Evolutionary conservation across 1,140 invertebrate genomes (phyloP), one percentile per base, ranked within the genome.

Genomic region (Armadillidium nasatum): DNA sequence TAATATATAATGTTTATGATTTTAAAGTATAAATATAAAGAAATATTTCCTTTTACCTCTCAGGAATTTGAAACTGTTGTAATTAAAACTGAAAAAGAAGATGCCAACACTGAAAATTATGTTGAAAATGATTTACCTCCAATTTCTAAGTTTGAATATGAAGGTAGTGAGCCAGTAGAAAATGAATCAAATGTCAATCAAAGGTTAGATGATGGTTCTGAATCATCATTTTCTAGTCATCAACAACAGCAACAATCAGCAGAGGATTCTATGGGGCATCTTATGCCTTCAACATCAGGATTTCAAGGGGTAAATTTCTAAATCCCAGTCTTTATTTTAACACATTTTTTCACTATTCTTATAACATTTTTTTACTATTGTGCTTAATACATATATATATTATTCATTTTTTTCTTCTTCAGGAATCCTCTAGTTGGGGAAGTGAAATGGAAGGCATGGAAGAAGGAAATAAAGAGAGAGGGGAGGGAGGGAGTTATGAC

Each of bases 261-360:
- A 60, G 50, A 60, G 1, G 50, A 60, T 13, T 60, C 50, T 60
- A 60, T 60, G 50, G 50, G 50, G 11, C 50, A 60, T 60, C 2
- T 60, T 60, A 60, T 60, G 19, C 50, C 50, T 60, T 60, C 50
- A 15, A 60, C 50, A 60, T 60, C 50, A 60, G 19, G 50, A 60
- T 60, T 33, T 33, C 33, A 60, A 15, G 50, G 50, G 19, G 50
- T 60, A 60, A 60, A 7, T 60, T 60, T 60, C 33, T 33, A 3
- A 33, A 33, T 33, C 33, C 6, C n/a, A n/a, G 33, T 33, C 33
- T 33, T 33, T 33, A 6, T 33, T 33, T 33, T 33, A 33, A n/a
- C n/a, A n/a, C n/a, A n/a, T n/a, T n/a, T n/a, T n/a, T n/a, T n/a
- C n/a, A n/a, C n/a, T n/a, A n/a, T n/a, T n/a, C n/a, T n/a, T n/a